Conservation (phyloP, 2,113 vertebrate species). For the Morone chrysops region DNA sequence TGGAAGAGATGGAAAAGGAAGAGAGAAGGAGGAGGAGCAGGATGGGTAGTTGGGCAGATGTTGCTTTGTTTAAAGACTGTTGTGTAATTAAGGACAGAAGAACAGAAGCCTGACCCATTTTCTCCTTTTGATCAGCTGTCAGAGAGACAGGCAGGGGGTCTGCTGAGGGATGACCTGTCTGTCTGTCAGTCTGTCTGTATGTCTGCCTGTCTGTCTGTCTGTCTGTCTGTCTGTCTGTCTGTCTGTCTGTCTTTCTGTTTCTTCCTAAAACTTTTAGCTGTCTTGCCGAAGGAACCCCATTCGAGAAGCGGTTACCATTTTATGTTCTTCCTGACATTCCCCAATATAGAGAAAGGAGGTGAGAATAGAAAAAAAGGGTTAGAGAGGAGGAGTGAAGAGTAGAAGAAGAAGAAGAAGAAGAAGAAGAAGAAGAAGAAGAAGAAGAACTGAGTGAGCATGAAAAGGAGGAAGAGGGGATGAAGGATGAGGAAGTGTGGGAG, state of each 20-base stretch:
- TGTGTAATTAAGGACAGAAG: conserved; percentile 77
- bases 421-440: background rate
- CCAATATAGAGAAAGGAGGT: background rate
- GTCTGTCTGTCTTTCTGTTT: background rate
- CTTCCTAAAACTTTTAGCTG: conserved; percentile 38
- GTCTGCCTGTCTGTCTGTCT: background rate
- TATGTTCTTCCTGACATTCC: conserved; percentile 1
- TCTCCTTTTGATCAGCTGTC: conserved; percentile 76
- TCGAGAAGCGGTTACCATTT: background rate
- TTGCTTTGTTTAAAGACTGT: conserved; percentile 81
- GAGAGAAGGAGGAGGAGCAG: conserved; percentile 53
- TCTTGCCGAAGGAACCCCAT: background rate
- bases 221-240: conserved; percentile 30
- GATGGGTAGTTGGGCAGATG: conserved; percentile 73
- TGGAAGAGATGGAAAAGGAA: conserved; percentile 32
- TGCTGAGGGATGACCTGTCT: conserved; percentile 44
- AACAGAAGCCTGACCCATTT: conserved; percentile 80
- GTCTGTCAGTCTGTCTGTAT: background rate
- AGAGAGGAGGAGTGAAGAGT: background rate
- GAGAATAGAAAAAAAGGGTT: background rate
- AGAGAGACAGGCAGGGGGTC: conserved; percentile 60
- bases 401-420: too few relatives aligned
- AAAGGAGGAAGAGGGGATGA: background rate
- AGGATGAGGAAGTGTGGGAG: background rate
- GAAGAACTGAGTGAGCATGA: background rate